Evolutionary conservation across 1,140 invertebrate species (phyloP).

Genomic region (Brachionus rubens): DNA sequence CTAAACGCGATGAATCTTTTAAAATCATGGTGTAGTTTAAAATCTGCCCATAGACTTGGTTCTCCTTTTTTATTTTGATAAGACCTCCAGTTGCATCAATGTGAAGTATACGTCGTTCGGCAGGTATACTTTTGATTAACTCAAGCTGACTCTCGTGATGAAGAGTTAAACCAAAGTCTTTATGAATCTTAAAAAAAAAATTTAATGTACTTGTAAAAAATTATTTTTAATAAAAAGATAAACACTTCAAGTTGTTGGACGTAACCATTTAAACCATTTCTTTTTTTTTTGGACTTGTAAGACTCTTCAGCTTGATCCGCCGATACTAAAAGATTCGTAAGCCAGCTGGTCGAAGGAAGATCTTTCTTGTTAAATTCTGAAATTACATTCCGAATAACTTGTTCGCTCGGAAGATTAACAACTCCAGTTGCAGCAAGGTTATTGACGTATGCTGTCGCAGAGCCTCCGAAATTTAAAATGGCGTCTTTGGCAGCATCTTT

Average conservation of each 20-base stretch:
- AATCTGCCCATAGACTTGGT: background rate
- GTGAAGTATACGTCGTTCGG: background rate
- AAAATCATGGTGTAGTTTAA: background rate
- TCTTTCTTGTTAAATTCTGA: background rate
- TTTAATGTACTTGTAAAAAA: background rate
- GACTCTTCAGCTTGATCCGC: background rate
- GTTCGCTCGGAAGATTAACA: background rate
- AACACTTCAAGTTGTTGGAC: background rate
- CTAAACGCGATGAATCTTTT: background rate
- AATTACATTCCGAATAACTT: background rate
- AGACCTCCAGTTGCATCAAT: background rate
- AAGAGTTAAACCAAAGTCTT: background rate
- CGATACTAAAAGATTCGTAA: background rate
- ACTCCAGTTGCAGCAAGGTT: background rate
- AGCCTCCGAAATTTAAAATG: background rate
- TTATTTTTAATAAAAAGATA: too few relatives aligned
- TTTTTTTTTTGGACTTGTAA: background rate
- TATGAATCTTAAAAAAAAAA: background rate
- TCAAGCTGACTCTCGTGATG: background rate
- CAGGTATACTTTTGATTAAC: background rate
- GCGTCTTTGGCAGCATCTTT: background rate
- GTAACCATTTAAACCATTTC: background rate
- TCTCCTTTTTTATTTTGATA: background rate
- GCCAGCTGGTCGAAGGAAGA: background rate
- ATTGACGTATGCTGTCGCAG: background rate